Evolutionary conservation across 1,140 invertebrate genomes (phyloP).

Genomic region (Drosophila prosaltans): DNA sequence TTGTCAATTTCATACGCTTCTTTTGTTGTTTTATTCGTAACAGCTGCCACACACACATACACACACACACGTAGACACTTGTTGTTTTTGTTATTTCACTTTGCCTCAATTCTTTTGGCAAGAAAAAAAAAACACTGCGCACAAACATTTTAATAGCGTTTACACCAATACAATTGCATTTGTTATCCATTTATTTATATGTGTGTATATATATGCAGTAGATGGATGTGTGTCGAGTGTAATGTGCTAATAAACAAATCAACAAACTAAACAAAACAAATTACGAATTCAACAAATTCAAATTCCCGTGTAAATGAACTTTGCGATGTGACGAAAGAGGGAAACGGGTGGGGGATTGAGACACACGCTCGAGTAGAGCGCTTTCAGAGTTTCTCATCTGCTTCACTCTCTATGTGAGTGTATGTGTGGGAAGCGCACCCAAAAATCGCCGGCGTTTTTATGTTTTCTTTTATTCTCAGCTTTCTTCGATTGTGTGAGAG

Average conservation of each 20-base stretch:
- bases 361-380: conserved; percentile 19
- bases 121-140: not conserved
- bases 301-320: conserved; percentile 72
- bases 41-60: conserved; percentile 12
- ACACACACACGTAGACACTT: conserved; percentile 12
- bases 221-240: conserved; percentile 15
- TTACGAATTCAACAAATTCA: conserved; percentile 66
- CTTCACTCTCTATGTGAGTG: conserved; percentile 34
- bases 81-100: conserved; percentile 15
- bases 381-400: conserved; percentile 48
- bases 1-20: not conserved
- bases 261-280: conserved; percentile 75
- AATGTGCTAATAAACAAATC: conserved; percentile 68
- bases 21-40: conserved; percentile 5
- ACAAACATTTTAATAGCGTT: conserved; percentile 10
- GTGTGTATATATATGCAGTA: conserved; percentile 6
- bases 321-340: conserved; percentile 23
- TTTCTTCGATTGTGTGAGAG: conserved; percentile 16
- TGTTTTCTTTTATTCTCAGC: conserved; percentile 46
- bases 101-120: not conserved
- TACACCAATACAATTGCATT: conserved; percentile 25
- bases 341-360: not conserved
- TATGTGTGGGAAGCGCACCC: conserved; percentile 55
- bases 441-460: conserved; percentile 75
- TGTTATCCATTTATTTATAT: conserved; percentile 15